Evolutionary conservation across 2,797 vertebrate genomes (phyloP).

Genomic region (Austrolebias charrua): DNA sequence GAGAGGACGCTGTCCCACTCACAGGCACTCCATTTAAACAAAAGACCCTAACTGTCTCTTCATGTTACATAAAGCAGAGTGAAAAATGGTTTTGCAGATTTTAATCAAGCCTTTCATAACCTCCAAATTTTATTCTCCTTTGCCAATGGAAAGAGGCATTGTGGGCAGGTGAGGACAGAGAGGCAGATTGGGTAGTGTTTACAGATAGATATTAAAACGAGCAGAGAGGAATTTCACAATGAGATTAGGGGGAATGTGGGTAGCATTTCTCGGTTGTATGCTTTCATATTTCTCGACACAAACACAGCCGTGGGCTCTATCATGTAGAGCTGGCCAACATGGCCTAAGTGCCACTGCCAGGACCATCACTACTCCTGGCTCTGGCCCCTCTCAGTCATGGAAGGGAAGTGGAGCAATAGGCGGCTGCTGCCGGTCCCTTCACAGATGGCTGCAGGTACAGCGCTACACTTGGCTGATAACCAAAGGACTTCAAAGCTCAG

Average conservation of each 20-base stretch:
- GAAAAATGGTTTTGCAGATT: slow-evolving; percentile 54
- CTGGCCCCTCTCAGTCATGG: slow-evolving; percentile 53
- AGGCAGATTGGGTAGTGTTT: slow-evolving; percentile 29
- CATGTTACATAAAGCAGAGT: slow-evolving; percentile 26
- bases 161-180: slow-evolving; percentile 10
- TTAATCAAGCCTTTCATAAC: slow-evolving; percentile 64
- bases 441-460: slow-evolving; percentile 82
- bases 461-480: slow-evolving; percentile 77
- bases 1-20: slow-evolving; percentile 19
- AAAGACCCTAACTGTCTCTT: slow-evolving; percentile 44
- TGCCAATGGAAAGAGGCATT: slow-evolving; percentile 16
- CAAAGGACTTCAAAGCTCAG: slow-evolving; percentile 81
- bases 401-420: slow-evolving; percentile 63
- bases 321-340: slow-evolving; percentile 27
- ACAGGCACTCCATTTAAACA: slow-evolving; percentile 46
- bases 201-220: slow-evolving; percentile 51
- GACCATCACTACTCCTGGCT: slow-evolving; percentile 47
- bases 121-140: slow-evolving; percentile 28
- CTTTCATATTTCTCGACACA: slow-evolving; percentile 19
- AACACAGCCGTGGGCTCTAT: slow-evolving; percentile 23
- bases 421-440: slow-evolving; percentile 72
- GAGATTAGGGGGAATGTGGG: slow-evolving; percentile 18
- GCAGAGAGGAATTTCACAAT: slow-evolving; percentile 21
- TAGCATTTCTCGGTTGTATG: slow-evolving; percentile 4
- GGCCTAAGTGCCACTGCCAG: slow-evolving; percentile 37